Percentiles rank a stretch among this genome's conserved stretches.
phyloP scores from a whole-genome alignment of 2,797 vertebrate genomes.

The Catamblyrhynchus diadema region DNA sequence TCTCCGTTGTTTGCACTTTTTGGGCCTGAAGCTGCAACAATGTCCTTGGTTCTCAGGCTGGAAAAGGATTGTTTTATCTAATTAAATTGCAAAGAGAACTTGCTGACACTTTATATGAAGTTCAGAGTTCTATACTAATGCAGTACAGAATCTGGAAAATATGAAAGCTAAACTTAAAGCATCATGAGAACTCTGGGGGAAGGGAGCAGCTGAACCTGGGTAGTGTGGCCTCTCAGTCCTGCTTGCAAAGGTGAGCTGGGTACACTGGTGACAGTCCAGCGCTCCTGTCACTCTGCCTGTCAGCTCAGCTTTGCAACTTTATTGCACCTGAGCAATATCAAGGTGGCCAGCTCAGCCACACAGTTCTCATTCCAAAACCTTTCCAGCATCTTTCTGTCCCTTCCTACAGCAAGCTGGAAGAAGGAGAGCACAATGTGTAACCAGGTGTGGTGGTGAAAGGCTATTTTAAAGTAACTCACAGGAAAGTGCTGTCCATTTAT shows the following conservation, averaged over 20 bases:
- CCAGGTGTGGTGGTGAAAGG: background rate
- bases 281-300: accelerated
- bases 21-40: background rate
- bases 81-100: background rate
- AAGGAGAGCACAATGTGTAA: background rate
- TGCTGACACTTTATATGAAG: background rate
- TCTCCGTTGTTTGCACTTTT: background rate
- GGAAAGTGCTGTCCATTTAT: background rate
- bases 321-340: background rate
- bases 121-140: background rate
- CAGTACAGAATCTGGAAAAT: background rate
- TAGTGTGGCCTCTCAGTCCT: background rate
- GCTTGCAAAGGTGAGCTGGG: background rate
- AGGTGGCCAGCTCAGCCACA: background rate
- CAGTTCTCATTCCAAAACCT: background rate
- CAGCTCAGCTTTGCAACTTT: background rate
- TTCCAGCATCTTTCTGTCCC: background rate
- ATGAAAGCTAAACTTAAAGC: background rate
- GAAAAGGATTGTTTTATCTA: background rate
- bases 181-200: background rate
- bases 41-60: background rate
- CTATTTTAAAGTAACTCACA: background rate
- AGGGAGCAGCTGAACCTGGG: background rate
- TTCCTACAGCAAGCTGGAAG: background rate
- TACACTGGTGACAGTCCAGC: background rate